Base-by-base conservation (phyloP, 2,888 invertebrate species). In the Neoitamus cyanurus region DNA sequence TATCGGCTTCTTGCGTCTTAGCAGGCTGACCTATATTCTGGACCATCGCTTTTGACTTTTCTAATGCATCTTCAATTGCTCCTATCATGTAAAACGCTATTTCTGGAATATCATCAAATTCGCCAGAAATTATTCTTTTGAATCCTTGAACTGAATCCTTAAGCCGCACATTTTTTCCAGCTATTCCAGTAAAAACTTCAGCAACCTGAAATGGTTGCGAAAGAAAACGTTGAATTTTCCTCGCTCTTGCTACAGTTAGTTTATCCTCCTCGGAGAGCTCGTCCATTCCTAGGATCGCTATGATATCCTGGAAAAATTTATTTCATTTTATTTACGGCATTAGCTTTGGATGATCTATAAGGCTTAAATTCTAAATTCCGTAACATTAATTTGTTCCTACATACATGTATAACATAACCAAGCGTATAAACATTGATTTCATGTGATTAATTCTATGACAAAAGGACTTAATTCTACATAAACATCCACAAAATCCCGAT, bases 81-180 rank as follows among this genome's bases (percentile, higher is more conserved):
- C 98, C 98, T 86, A 98, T 97, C 98, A 98, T 98, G 93, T 97
- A 98, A 93, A 98, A 98, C 86, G 98, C 98, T 87, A 97, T 96
- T 91, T 99, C 99, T 28, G 98, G 98, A 88, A 98, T 92, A 91
- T 98, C 96, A 91, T 98, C 98, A 89, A 95, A 94, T 89, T 98
- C 97, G 89, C 97, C 97, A 87, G 90, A 92, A 87, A 97, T 93
- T 89, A 97, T 97, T 91, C 94, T 93, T 88, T 96, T 94, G 93
- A 98, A 98, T 89, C 97, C 97, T 90, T 95, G 95, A 90, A 98
- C 97, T 86, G 97, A 97, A 90, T 97, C 96, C 88, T 94, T 93
- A 86, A 98, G 93, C 37, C 97, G 95, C 87, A 98, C 97, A 88
- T 97, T 93, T 93, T 97, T 98, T 88, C 98, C 98, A 86, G 96